Evolutionary conservation across 2,888 invertebrate species (phyloP), one percentile per base, ranked within the genome.

Genomic region (Baccha elongata): DNA sequence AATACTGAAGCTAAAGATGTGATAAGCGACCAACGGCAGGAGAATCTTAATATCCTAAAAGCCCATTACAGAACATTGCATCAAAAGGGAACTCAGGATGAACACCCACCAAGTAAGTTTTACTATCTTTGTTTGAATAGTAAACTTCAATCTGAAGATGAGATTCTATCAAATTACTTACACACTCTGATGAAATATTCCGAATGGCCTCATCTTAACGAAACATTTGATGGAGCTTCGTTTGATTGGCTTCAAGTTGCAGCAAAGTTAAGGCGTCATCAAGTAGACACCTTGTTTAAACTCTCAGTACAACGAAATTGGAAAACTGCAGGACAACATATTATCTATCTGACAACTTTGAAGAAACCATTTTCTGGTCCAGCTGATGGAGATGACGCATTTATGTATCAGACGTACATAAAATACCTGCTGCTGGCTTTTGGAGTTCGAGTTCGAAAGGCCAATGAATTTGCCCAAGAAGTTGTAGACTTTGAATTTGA

Each of bases 251-350:
- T 86, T 5, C 68, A 86, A 11, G 86, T 87, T 32, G 86, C 86
- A n/a, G 89, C 88, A 0, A 86, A 86, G 0, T 32, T 89, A 71
- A 86, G 90, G 1, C 87, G 84, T n/a, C 87, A 86, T 42, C 89
- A 88, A 8, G 87, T 86, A 0, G 86, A 88, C 10, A 85, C 89
- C 0, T 32, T 89, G 0, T 88, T 88, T 85, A 85, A 87, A 0
- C 84, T 88, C 1, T n/a, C 86, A 3, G 86, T 89, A 2, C 87
- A 88, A 35, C 84, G 87, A 11, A 90, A 89, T n/a, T 89, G 89
- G 89, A 89, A 89, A 85, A 84, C 86, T 2, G 87, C 87, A 0
- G 87, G 87, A 2, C 87, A 89, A 52, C 75, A 84, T 1, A 83
- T 89, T 29, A 83, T 89, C 60, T 89, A 89, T 26, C 37, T 89